phyloP scores from a whole-genome alignment of 2,113 vertebrate species.

The Cyprinodon tularosa region DNA sequence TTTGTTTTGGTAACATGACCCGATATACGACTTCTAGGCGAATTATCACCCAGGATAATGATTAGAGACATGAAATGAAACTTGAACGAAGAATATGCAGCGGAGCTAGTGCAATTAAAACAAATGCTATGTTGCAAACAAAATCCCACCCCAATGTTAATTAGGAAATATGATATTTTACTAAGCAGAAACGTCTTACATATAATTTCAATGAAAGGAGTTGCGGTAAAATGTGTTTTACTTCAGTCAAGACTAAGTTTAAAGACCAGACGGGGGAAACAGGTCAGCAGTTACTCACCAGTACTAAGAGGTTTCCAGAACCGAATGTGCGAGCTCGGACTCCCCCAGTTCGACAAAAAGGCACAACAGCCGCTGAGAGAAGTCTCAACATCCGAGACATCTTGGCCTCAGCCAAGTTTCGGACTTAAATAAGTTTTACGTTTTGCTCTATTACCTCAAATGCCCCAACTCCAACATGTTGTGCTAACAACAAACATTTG shows the following conservation, averaged over 20 bases:
- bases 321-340: constrained; percentile 36
- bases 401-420: not conserved
- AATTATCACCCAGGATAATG: not conserved
- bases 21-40: not conserved
- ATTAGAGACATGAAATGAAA: not conserved
- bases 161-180: not conserved
- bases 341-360: constrained; percentile 50
- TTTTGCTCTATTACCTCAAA: not conserved
- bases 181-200: not conserved
- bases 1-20: not conserved
- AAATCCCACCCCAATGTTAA: not conserved
- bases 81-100: not conserved
- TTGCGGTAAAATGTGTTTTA: not conserved
- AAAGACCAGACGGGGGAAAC: not conserved
- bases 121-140: not conserved
- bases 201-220: not conserved
- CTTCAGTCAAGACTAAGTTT: not conserved
- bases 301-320: not conserved
- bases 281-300: constrained; percentile 41
- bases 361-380: constrained; percentile 57
- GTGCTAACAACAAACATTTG: constrained; percentile 24
- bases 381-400: constrained; percentile 74
- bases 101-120: not conserved
- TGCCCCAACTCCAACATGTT: not conserved
- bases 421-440: not conserved